Conservation (phyloP, 2,113 vertebrate species). For the Nyctibius bracteatus region DNA sequence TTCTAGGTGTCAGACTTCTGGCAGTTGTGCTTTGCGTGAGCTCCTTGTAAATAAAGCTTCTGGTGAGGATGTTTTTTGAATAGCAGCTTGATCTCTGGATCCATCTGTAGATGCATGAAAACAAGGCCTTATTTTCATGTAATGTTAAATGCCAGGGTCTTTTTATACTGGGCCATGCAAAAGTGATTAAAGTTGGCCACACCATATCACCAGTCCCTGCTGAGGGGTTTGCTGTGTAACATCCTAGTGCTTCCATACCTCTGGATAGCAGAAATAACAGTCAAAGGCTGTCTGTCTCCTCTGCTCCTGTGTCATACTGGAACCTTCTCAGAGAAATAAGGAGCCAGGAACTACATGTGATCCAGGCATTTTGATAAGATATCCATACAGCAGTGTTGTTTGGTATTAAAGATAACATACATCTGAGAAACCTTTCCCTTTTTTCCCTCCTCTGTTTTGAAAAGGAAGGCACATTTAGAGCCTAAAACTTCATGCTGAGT, state of each 20-base stretch:
- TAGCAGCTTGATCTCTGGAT: background rate
- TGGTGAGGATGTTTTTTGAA: background rate
- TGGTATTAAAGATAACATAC: background rate
- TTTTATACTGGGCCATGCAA: background rate
- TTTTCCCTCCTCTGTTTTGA: background rate
- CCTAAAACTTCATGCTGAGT: background rate
- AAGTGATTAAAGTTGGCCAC: background rate
- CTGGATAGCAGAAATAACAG: background rate
- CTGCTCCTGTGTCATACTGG: background rate
- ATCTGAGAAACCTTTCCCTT: background rate
- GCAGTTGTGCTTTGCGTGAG: background rate
- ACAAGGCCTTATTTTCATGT: background rate
- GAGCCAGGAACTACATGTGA: background rate
- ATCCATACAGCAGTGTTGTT: background rate
- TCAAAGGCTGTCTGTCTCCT: background rate
- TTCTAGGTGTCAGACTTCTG: background rate
- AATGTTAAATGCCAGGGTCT: background rate
- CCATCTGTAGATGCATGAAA: background rate
- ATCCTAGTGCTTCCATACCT: background rate
- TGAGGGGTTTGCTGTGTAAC: background rate
- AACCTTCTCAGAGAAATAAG: background rate
- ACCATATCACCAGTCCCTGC: background rate
- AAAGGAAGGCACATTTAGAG: background rate
- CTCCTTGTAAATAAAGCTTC: background rate
- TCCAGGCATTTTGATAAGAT: background rate